Base-by-base conservation (phyloP, 2,888 invertebrate species). In the Phengaris arion region DNA sequence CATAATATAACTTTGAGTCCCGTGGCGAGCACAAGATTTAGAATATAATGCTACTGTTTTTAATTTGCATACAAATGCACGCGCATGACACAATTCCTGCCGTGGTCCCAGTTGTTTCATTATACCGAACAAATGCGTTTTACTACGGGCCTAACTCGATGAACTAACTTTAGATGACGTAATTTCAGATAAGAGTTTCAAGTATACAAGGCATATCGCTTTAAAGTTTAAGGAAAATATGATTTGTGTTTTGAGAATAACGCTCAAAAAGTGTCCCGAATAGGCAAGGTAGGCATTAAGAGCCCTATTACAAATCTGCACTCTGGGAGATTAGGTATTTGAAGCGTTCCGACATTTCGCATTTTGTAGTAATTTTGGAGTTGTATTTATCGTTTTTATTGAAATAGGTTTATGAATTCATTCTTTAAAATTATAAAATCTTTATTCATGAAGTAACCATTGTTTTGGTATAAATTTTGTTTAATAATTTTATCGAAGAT, bases 31-130 rank as follows among this genome's bases (percentile, higher is more conserved):
- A 48, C 69, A 48, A 69, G 69, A 59, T 15, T 59, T 59, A 15
- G 59, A 69, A 69, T 69, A 69, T n/a, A 69, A 69, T 68, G 68
- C 15, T 5, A 59, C n/a, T 70, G 51, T 70, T 70, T 70, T 70
- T 70, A 70, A 70, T 70, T 70, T 70, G 70, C 70, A 70, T 70
- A 51, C 70, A 70, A 48, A 51, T 70, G 70, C 70, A 51, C 22
- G 51, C 51, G 64, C 64, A 22, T 35, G 70, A 51, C 51, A 51
- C 52, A 51, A 52, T 70, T 70, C 45, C 70, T 70, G 48, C 51
- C 5, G 4, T 22, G 70, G 51, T 51, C 70, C 70, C 70, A 70
- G 70, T 70, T 70, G 70, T 70, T 70, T 70, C 70, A 70, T 70
- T 70, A 70, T 22, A 35, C 59, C 64, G 64, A 64, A 35, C 64